Base-by-base conservation (phyloP, 2,797 vertebrate species). In the Danio aesculapii region DNA sequence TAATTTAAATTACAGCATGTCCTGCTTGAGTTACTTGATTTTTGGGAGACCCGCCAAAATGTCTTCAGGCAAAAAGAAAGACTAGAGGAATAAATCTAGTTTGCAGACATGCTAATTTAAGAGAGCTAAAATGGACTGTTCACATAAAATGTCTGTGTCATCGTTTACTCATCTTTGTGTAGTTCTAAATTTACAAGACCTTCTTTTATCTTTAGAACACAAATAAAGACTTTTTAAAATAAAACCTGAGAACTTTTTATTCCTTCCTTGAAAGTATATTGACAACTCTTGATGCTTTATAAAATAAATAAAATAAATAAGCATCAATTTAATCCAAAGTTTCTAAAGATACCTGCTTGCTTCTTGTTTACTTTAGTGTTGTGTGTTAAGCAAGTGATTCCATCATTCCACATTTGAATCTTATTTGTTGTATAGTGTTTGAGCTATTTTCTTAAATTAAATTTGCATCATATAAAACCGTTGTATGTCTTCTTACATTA, bases 41-140 rank as follows among this genome's bases (percentile, higher is more conserved):
- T 44, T 68, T 47, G 44, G 19, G 21, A 68, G 16, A 12, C 53
- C 52, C 13, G 63, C 63, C 52, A 77, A 66, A 57, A n/a, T 10
- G 39, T 9, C 41, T 66, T 11, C 50, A 46, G 39, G 46, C 49
- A 39, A 11, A 30, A 16, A n/a, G n/a, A n/a, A 30, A 30, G 30
- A 30, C 30, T 30, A 30, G 30, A 30, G 30, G 30, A 30, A 30
- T 30, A 30, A 46, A 77, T 66, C 39, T 53, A 53, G 16, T 6
- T 55, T 55, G 12, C 5, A 19, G 17, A 77, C 63, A 64, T 67
- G 16, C 43, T 39, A n/a, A 17, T 46, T 30, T 47, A 14, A 46
- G 13, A 46, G 44, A 47, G 17, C 7, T 71, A 43, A 57, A 55
- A 12, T 6, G 50, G 68, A 13, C 43, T 50, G 47, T 39, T 69